These are phyloP conservation scores for Dasypolia templi DNA, from an alignment of 2,888 invertebrate species.

Conservation along the genomic window DNA sequence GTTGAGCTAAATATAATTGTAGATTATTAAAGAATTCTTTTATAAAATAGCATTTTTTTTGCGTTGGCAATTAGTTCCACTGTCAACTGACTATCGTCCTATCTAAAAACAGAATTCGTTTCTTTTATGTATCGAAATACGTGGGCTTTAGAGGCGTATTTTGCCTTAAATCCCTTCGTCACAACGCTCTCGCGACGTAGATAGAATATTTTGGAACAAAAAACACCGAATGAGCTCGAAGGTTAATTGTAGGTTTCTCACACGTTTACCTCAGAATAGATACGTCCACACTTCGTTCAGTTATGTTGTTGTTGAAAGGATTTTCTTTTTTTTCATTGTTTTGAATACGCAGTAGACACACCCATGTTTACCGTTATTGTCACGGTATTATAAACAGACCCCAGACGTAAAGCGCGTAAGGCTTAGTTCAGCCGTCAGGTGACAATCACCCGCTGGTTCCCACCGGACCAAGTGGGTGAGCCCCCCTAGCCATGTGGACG, in stretches of 20 bases:
- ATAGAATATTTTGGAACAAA: neutral
- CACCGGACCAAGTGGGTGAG: conserved; percentile 35
- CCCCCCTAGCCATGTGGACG: conserved; percentile 79
- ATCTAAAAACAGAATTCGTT: conserved; percentile 14
- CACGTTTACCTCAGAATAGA: too few species aligned
- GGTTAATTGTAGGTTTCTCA: neutral
- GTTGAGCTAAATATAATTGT: neutral
- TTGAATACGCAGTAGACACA: conserved; percentile 1
- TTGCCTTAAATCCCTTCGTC: neutral
- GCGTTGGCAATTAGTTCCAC: neutral
- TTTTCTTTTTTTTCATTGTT: neutral
- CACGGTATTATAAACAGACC: conserved; percentile 36
- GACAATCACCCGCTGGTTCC: conserved; percentile 69
- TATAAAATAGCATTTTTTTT: conserved; percentile 8
- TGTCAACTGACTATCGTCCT: neutral
- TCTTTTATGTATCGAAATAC: neutral
- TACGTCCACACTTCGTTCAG: neutral
- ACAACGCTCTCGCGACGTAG: neutral
- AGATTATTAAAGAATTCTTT: neutral
- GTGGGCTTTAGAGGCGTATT: neutral
- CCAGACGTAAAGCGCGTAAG: conserved; percentile 52
- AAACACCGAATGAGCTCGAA: neutral
- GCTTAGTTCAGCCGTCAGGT: conserved; percentile 70
- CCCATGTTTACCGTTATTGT: conserved; percentile 40
- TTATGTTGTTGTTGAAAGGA: neutral